These are phyloP conservation scores for Karalla daura DNA, from an alignment of 2,797 vertebrate genomes.

Conservation along the genomic window DNA sequence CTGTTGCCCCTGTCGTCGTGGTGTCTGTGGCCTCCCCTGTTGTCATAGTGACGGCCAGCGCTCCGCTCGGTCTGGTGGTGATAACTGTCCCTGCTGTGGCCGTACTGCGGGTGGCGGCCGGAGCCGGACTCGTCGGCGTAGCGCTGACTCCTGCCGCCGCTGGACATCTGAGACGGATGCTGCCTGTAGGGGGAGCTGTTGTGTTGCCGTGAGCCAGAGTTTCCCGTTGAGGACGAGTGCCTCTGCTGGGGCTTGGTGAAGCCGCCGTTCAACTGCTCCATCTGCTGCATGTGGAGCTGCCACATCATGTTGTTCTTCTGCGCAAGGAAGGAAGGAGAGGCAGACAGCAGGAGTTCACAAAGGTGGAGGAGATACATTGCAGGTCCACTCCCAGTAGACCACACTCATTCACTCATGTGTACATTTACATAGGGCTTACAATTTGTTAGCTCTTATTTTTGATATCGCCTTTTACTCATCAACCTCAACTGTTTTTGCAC, in stretches of 20 bases:
- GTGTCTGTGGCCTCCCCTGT: slow-evolving; percentile 80
- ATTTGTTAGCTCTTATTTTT: no score
- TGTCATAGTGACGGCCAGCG: slow-evolving; percentile 76
- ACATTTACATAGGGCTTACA: no score
- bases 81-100: slow-evolving; percentile 50
- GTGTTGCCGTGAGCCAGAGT: slow-evolving; percentile 63
- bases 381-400: no score
- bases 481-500: no score
- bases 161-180: slow-evolving; percentile 77
- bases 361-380: no score
- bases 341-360: neutral
- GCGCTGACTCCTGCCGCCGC: slow-evolving; percentile 77
- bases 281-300: slow-evolving; percentile 87
- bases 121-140: slow-evolving; percentile 69
- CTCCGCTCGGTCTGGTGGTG: slow-evolving; percentile 66
- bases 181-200: slow-evolving; percentile 65
- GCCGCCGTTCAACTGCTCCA: slow-evolving; percentile 70
- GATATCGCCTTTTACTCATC: no score
- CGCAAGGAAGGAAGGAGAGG: neutral
- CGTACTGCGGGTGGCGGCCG: slow-evolving; percentile 78
- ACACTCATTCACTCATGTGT: no score
- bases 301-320: slow-evolving; percentile 86
- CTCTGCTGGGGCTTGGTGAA: slow-evolving; percentile 60
- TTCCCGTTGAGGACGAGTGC: slow-evolving; percentile 35
- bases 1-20: slow-evolving; percentile 80